Evolutionary conservation across 1,140 invertebrate genomes (phyloP).

Genomic region (Heliconius hewitsoni): DNA sequence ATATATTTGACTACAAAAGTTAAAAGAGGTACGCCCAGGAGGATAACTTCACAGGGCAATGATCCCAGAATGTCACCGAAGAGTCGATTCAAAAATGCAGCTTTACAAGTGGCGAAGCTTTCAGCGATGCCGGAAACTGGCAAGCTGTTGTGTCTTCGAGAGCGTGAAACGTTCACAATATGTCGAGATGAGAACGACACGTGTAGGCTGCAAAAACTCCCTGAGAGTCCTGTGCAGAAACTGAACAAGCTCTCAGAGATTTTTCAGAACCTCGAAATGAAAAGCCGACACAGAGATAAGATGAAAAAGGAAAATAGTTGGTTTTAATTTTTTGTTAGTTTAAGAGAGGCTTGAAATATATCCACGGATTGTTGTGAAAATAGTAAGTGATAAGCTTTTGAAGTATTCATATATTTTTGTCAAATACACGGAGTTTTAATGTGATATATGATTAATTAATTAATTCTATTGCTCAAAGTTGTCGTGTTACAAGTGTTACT

Average conservation of each 20-base stretch:
- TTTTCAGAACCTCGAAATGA: slow-evolving; percentile 70
- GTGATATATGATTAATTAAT: slow-evolving; percentile 35
- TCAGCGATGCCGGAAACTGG: slow-evolving; percentile 66
- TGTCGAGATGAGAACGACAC: slow-evolving; percentile 49
- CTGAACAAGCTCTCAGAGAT: slow-evolving; percentile 70
- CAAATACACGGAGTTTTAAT: slow-evolving; percentile 50
- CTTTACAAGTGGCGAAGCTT: slow-evolving; percentile 66
- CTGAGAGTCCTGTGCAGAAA: slow-evolving; percentile 60
- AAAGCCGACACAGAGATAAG: slow-evolving; percentile 62
- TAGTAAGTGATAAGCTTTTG: slow-evolving; percentile 50
- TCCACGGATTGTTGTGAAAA: slow-evolving; percentile 39
- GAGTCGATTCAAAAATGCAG: slow-evolving; percentile 73
- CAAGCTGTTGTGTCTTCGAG: slow-evolving; percentile 67
- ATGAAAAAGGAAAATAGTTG: slow-evolving; percentile 77
- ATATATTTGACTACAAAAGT: slow-evolving; percentile 58
- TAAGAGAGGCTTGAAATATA: slow-evolving; percentile 42
- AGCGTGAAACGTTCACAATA: slow-evolving; percentile 57
- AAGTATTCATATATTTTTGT: slow-evolving; percentile 44
- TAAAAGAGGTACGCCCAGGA: slow-evolving; percentile 44
- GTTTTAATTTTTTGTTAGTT: slow-evolving; percentile 53
- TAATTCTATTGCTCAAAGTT: slow-evolving; percentile 69
- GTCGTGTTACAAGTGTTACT: slow-evolving; percentile 48
- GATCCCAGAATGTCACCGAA: slow-evolving; percentile 60
- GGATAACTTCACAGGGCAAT: slow-evolving; percentile 29
- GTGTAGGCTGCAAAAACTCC: slow-evolving; percentile 59